phyloP scores from a whole-genome alignment of 2,797 vertebrate species.

The Champsocephalus gunnari region DNA sequence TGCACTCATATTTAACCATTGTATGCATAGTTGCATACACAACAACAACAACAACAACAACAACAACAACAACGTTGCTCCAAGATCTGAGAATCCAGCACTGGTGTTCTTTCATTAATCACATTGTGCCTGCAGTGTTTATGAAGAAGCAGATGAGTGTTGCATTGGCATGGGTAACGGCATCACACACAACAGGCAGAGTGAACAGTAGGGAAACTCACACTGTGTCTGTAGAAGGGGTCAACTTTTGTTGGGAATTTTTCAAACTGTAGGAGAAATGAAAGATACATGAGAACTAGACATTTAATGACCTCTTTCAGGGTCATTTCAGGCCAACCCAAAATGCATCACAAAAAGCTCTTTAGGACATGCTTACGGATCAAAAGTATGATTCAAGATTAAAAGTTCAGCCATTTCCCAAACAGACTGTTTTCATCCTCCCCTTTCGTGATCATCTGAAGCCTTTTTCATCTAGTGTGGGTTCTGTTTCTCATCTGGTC shows the following conservation, averaged over 20 bases:
- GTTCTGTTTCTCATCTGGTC: slow-evolving; percentile 68
- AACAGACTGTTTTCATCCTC: slow-evolving; percentile 48
- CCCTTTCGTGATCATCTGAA: slow-evolving; percentile 58
- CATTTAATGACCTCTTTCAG: background rate
- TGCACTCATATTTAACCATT: slow-evolving; percentile 19
- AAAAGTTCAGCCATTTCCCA: slow-evolving; percentile 38
- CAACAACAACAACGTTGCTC: slow-evolving; percentile 40
- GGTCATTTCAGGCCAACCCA: slow-evolving; percentile 31
- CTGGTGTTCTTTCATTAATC: slow-evolving; percentile 37
- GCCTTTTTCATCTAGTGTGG: slow-evolving; percentile 59
- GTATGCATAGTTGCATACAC: slow-evolving; percentile 10
- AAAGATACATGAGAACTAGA: slow-evolving; percentile 53
- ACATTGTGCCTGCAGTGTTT: slow-evolving; percentile 45
- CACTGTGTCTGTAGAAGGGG: slow-evolving; percentile 99
- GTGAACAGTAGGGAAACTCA: slow-evolving; percentile 84
- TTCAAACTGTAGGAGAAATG: slow-evolving; percentile 92
- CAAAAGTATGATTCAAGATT: slow-evolving; percentile 19
- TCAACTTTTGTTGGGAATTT: slow-evolving; percentile 99
- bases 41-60: slow-evolving; percentile 26
- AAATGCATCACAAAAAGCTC: slow-evolving; percentile 36
- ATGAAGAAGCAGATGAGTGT: slow-evolving; percentile 53
- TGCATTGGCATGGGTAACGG: slow-evolving; percentile 26
- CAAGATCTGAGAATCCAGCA: slow-evolving; percentile 14
- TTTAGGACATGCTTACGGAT: slow-evolving; percentile 25
- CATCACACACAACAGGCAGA: slow-evolving; percentile 43